phyloP scores from a whole-genome alignment of 2,888 invertebrate genomes.

The Notodonta ziczac region DNA sequence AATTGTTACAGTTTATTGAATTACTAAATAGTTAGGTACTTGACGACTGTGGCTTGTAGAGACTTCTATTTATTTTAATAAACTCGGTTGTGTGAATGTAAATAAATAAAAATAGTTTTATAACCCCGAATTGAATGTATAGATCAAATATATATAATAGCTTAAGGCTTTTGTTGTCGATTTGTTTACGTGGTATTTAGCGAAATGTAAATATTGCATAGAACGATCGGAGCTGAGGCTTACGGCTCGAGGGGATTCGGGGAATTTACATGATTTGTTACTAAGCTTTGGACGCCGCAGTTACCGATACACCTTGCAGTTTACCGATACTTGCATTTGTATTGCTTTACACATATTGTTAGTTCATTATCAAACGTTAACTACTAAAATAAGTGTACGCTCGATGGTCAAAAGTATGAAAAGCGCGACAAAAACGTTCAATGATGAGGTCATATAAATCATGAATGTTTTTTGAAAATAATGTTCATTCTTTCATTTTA shows the following conservation, averaged over 20 bases:
- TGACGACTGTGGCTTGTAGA: conserved; percentile 49
- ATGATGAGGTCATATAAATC: too few species aligned
- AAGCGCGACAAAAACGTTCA: too few species aligned
- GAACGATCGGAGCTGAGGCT: conserved; percentile 22
- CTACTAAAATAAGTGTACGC: too few species aligned
- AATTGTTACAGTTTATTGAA: background rate
- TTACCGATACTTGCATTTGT: background rate
- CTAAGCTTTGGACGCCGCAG: conserved; percentile 3
- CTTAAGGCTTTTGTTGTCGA: conserved; percentile 66
- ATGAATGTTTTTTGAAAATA: too few species aligned
- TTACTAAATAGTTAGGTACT: background rate
- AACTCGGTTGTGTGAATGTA: conserved; percentile 78
- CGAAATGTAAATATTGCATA: conserved; percentile 53
- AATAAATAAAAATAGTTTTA: conserved; percentile 55
- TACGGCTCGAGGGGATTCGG: conserved; percentile 22
- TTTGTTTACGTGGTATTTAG: conserved; percentile 56
- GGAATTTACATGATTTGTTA: conserved; percentile 2
- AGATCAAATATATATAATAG: conserved; percentile 43
- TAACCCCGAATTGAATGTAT: conserved; percentile 51
- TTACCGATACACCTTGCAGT: conserved; percentile 4
- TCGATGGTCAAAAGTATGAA: too few species aligned
- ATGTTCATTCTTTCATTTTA: too few species aligned
- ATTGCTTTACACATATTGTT: background rate
- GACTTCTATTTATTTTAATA: conserved; percentile 54
- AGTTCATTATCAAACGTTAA: too few species aligned